A percentile compares a stretch with the other conserved stretches of the same genome.
phyloP scores from a whole-genome alignment of 1,140 invertebrate genomes.

The Grapholita molesta region DNA sequence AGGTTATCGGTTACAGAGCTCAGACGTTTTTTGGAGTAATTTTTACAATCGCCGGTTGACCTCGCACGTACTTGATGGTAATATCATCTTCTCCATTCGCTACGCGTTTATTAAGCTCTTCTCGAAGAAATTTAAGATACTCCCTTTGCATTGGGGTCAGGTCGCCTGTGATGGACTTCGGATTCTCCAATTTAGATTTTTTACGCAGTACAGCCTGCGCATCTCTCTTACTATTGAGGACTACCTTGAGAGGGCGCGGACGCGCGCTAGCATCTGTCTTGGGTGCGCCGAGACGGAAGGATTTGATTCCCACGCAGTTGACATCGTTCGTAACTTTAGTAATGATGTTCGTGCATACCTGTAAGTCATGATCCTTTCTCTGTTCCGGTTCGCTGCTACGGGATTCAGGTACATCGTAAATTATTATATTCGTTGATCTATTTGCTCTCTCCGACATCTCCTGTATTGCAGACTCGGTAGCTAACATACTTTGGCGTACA shows the following conservation, averaged over 20 bases:
- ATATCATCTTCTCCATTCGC: conserved; percentile 27
- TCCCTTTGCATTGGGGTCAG: conserved; percentile 26
- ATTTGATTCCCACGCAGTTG: background rate
- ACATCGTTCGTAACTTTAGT: background rate
- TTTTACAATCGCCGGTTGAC: conserved; percentile 23
- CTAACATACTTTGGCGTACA: conserved; percentile 18
- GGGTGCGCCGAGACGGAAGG: conserved; percentile 7
- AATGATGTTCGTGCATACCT: background rate
- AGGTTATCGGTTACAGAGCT: background rate
- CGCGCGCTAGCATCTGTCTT: background rate
- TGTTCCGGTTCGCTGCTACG: background rate
- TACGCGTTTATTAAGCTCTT: conserved; percentile 23
- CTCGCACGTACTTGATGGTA: conserved; percentile 30
- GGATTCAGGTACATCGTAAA: conserved; percentile 19
- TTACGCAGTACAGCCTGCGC: conserved; percentile 13
- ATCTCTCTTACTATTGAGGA: conserved; percentile 3
- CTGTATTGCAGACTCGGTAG: conserved; percentile 11
- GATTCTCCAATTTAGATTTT: conserved; percentile 4
- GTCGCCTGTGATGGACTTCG: conserved; percentile 1
- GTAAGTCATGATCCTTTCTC: conserved; percentile 13
- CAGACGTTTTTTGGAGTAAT: conserved; percentile 22
- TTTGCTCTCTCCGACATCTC: conserved; percentile 12
- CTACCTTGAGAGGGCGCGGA: conserved; percentile 24
- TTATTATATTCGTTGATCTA: conserved; percentile 18
- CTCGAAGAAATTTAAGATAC: conserved; percentile 23